Percentiles rank a stretch among this genome's conserved stretches.
phyloP scores from a whole-genome alignment of 2,888 invertebrate genomes.

The Girardia tigrina region DNA sequence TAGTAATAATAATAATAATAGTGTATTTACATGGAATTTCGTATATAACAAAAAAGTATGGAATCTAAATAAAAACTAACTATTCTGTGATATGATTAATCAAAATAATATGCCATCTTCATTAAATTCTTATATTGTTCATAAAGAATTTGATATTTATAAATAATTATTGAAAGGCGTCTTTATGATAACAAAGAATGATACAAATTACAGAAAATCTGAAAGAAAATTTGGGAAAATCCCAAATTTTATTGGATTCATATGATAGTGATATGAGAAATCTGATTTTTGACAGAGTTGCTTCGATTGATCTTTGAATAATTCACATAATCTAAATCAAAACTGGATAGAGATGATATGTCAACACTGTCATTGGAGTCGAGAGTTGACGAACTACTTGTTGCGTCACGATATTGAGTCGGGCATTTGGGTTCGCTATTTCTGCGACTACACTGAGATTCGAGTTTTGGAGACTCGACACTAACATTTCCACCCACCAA shows the following conservation, averaged over 20 bases:
- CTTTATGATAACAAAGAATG: not conserved
- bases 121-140: not conserved
- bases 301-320: not conserved
- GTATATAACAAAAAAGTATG: not conserved
- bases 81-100: slow-evolving; percentile 1
- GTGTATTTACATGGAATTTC: not conserved
- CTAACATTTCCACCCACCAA: not conserved
- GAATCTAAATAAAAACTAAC: slow-evolving; percentile 1
- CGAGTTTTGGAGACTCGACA: not conserved
- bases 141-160: not conserved
- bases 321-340: not conserved
- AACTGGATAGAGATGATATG: not conserved
- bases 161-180: not conserved
- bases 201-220: not conserved
- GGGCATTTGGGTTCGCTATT: not conserved
- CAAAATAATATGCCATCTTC: not conserved
- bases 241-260: not conserved
- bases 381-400: not conserved
- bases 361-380: slow-evolving; percentile 6
- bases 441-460: not conserved
- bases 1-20: not conserved
- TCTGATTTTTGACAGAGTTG: not conserved
- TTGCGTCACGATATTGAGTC: not conserved
- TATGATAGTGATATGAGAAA: not conserved
- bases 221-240: not conserved